phyloP scores from a whole-genome alignment of 2,888 invertebrate species.

The Melipona beecheii region DNA sequence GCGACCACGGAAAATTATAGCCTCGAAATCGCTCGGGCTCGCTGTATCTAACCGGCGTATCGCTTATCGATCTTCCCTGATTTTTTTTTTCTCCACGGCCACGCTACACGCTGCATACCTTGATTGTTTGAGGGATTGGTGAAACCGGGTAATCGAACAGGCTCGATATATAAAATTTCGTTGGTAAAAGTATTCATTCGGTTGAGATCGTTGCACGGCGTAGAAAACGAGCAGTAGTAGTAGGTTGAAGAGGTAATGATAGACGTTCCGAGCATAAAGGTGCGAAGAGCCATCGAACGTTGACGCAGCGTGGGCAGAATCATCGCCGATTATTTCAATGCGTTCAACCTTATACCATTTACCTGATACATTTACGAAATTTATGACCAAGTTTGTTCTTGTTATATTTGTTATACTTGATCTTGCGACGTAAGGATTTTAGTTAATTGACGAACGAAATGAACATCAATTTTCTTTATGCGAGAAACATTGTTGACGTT shows the following conservation, averaged over 20 bases:
- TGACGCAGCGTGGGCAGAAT: background rate
- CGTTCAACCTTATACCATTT: background rate
- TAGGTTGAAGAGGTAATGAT: background rate
- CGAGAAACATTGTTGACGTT: too few relatives aligned
- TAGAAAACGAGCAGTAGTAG: background rate
- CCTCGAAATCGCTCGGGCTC: slow-evolving; percentile 11
- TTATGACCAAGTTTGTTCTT: too few relatives aligned
- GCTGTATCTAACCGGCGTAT: background rate
- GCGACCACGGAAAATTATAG: slow-evolving; percentile 17
- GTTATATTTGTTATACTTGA: too few relatives aligned
- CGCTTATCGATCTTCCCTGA: background rate
- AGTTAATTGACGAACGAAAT: too few relatives aligned
- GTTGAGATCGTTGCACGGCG: background rate
- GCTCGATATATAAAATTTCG: background rate
- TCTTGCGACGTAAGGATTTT: too few relatives aligned
- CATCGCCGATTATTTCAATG: background rate
- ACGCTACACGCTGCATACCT: slow-evolving; percentile 5
- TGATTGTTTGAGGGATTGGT: slow-evolving; percentile 8
- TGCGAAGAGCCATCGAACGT: background rate
- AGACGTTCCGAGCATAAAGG: background rate
- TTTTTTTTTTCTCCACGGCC: background rate
- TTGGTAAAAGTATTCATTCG: background rate
- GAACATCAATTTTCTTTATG: too few relatives aligned
- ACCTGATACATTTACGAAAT: too few relatives aligned
- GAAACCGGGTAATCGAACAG: slow-evolving; percentile 6